Evolutionary conservation across 2,888 invertebrate species (phyloP), one percentile per base, ranked within the genome.

Genomic region (Sesia apiformis): DNA sequence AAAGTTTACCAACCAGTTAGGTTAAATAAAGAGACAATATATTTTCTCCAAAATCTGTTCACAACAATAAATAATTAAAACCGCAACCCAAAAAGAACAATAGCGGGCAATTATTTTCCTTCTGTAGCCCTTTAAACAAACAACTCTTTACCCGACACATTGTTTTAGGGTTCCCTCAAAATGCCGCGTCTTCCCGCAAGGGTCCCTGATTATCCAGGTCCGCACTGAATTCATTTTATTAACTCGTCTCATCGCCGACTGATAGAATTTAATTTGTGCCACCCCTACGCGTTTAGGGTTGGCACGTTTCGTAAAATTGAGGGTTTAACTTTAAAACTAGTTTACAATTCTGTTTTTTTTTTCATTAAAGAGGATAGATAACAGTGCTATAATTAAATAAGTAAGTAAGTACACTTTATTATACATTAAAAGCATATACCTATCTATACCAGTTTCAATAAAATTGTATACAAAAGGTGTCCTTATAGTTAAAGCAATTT

Each of bases 201-300:
- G 66, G 70, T 58, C 63, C 65, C 77, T 80, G 81, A 81, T 84
- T 82, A 77, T 73, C 67, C 73, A 73, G 83, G 78, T 72, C 74
- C 73, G 76, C 69, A 72, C 74, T 76, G 75, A 84, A 84, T 84
- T 86, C 78, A 78, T 85, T 89, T 84, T 86, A 89, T 87, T 86
- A 88, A 89, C 84, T 87, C 83, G 79, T 85, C 86, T 86, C 88
- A 87, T 87, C 78, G 82, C 81, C 74, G 74, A 67, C 81, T 83
- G 82, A 87, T 85, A 86, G 81, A 89, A 88, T 89, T 84, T 77
- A 86, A 86, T 84, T 86, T 82, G 81, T 63, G 74, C 70, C 76
- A 76, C 81, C 84, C 81, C 69, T 78, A 59, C 57, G 53, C 49
- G 50, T 52, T 40, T 64, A 85, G 84, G 84, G 84, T 55, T 84